Conservation (phyloP, 2,888 invertebrate genomes). For the Blastobasis lacticolella region DNA sequence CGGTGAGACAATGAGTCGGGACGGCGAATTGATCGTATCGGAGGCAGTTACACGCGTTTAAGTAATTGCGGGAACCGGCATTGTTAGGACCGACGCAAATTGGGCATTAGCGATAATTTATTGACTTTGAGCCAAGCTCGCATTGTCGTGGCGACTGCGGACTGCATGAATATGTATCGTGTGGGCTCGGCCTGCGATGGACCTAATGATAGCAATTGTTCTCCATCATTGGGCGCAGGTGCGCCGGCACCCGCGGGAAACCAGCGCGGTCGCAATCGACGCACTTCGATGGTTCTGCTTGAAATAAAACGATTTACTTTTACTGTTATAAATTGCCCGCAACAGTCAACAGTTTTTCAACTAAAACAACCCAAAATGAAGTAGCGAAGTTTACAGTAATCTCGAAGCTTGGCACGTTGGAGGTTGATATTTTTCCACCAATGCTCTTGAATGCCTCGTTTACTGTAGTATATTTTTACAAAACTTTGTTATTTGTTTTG, state of each 20-base stretch:
- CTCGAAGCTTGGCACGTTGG: too few relatives aligned
- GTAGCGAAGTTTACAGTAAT: too few relatives aligned
- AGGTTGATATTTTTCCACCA: too few relatives aligned
- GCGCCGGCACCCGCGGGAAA: constrained; percentile 29
- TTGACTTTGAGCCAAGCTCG: constrained; percentile 65
- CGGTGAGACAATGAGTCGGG: constrained; percentile 63
- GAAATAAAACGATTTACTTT: too few relatives aligned
- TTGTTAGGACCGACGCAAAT: constrained; percentile 71
- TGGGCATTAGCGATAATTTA: constrained; percentile 73
- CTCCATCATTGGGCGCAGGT: constrained; percentile 65
- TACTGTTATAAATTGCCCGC: too few relatives aligned
- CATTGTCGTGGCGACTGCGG: constrained; percentile 60
- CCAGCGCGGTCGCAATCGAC: background rate
- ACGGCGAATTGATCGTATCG: constrained; percentile 61
- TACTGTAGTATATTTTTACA: too few relatives aligned
- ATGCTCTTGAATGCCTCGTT: too few relatives aligned
- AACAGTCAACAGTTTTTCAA: too few relatives aligned
- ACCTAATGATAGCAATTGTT: constrained; percentile 70
- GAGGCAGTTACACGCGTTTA: constrained; percentile 69
- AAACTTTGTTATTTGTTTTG: too few relatives aligned
- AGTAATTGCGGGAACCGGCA: constrained; percentile 73
- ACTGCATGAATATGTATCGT: constrained; percentile 67
- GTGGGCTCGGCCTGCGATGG: constrained; percentile 54
- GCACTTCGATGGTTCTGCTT: too few relatives aligned
- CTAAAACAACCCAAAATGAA: too few relatives aligned